Evolutionary conservation across 2,797 vertebrate species (phyloP).

Genomic region (Phataginus tricuspis): DNA sequence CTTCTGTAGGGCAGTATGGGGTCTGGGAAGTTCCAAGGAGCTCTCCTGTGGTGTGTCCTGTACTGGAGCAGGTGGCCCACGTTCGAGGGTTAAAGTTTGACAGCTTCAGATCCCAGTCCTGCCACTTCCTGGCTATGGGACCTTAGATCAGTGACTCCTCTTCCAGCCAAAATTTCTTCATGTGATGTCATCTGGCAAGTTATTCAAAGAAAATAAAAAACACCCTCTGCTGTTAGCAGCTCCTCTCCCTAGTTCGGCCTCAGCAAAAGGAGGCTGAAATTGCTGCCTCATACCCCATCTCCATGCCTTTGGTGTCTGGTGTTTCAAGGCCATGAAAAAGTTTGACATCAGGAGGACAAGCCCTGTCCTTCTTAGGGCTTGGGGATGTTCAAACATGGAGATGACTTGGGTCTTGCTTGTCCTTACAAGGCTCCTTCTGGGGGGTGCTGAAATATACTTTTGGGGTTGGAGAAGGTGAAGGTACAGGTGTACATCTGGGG

Average conservation of each 20-base stretch:
- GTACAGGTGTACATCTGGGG: not conserved
- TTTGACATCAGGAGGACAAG: not conserved
- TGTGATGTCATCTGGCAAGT: not conserved
- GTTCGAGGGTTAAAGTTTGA: not conserved
- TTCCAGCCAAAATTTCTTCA: slow-evolving; percentile 6
- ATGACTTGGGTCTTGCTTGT: not conserved
- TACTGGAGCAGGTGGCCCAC: not conserved
- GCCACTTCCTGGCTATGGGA: not conserved
- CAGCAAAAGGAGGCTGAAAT: slow-evolving; percentile 17
- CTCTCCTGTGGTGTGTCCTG: not conserved
- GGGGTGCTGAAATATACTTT: not conserved
- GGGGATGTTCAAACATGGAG: not conserved
- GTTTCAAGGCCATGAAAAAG: not conserved
- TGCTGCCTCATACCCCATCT: not conserved
- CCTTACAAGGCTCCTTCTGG: not conserved
- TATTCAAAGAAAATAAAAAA: slow-evolving; percentile 48
- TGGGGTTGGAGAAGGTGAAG: not conserved
- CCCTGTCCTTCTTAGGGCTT: not conserved
- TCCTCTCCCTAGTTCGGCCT: not conserved
- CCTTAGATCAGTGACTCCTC: not conserved
- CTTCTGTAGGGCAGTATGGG: not conserved
- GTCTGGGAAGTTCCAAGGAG: not conserved
- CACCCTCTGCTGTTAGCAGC: not conserved
- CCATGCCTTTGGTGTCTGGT: not conserved
- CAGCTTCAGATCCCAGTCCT: not conserved